These are phyloP conservation scores for Leucophora obtusa DNA, from an alignment of 2,888 invertebrate species.

Conservation along the genomic window DNA sequence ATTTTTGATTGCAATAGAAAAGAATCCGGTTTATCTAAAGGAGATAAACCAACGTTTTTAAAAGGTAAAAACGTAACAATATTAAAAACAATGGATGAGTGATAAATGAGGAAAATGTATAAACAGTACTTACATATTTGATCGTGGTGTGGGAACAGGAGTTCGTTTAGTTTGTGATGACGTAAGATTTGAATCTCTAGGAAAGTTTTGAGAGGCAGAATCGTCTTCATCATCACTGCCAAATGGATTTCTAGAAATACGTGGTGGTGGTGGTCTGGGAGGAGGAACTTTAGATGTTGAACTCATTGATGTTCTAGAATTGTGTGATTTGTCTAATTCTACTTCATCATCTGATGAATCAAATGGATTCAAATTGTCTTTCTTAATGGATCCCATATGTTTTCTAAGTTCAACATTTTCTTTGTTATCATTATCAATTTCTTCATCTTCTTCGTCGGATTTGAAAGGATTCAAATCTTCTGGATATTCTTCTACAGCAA, in stretches of 20 bases:
- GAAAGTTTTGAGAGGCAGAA: slow-evolving; percentile 55
- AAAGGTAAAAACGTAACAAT: too few species aligned
- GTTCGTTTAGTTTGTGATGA: slow-evolving; percentile 69
- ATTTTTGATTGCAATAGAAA: too few species aligned
- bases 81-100: background rate
- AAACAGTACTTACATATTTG: slow-evolving; percentile 71
- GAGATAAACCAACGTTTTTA: too few species aligned
- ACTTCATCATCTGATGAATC: slow-evolving; percentile 83
- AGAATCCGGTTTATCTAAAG: too few species aligned
- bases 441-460: slow-evolving; percentile 82
- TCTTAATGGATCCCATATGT: slow-evolving; percentile 45
- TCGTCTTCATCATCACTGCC: slow-evolving; percentile 84
- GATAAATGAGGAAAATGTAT: background rate
- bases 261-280: slow-evolving; percentile 78
- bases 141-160: slow-evolving; percentile 76
- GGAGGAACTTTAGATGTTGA: slow-evolving; percentile 71
- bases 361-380: slow-evolving; percentile 82
- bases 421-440: slow-evolving; percentile 71
- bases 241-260: slow-evolving; percentile 84
- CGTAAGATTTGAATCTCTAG: slow-evolving; percentile 66
- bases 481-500: slow-evolving; percentile 81
- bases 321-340: slow-evolving; percentile 70
- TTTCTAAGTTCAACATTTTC: slow-evolving; percentile 54
- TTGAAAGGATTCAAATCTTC: slow-evolving; percentile 91
- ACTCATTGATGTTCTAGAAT: slow-evolving; percentile 48